Evolutionary conservation across 2,797 vertebrate species (phyloP), one percentile per base, ranked within the genome.

Genomic region (Poeciliopsis infans): DNA sequence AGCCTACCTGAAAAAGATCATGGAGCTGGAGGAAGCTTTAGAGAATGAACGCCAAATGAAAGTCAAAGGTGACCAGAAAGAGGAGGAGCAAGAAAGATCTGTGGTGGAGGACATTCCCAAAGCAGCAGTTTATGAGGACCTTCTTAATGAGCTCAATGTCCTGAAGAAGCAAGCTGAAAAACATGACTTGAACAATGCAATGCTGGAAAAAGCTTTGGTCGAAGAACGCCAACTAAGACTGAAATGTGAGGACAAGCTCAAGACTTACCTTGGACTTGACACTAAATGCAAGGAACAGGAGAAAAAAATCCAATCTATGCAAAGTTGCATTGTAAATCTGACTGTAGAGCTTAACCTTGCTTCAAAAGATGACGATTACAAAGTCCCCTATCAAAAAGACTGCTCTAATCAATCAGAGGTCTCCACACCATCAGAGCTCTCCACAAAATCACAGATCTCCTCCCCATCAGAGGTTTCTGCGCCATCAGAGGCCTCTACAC

Each of bases 161-260:
- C 18, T 66, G 23, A 66, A 66, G 61, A 66, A 39, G 61, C 61
- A 66, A 66, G 33, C 18, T 66, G 61, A 66, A 39, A 66, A 66
- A 36, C 31, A 20, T 66, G 33, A 36, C 33, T 20, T 66, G 33
- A 66, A 66, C 33, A 39, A 39, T 10, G 61, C 31, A 39, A 66
- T 3, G 18, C 61, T 66, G 61, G 16, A 33, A 66, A 16, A 36
- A 39, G 33, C 31, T 66, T 66, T 66, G 18, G 16, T 66, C 39
- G 61, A 66, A 39, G 61, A 66, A 23, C 33, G 33, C 7, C 61
- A 36, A 1, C 18, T 68, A 1, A 68, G 64, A 25, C 64, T 68
- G 33, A 68, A 68, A 68, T 68, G 20, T 68, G 64, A 68, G 36
- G 64, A 68, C 64, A 23, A 68, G 20, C 64, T 68, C 20, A 68